Base-by-base conservation (phyloP, 2,797 vertebrate species). In the Mastacembelus armatus region DNA sequence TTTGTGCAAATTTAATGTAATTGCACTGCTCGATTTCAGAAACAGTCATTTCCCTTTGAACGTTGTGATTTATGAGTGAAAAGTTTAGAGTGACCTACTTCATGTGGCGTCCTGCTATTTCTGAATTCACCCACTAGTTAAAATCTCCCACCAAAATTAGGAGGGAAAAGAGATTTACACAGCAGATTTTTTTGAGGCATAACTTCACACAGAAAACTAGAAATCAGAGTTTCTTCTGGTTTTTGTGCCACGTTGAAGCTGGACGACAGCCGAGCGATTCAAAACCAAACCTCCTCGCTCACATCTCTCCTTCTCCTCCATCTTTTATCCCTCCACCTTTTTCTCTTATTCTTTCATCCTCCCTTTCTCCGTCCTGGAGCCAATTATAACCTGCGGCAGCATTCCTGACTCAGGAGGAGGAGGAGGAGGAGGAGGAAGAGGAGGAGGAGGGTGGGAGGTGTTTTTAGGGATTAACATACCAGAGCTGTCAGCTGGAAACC, bases 401-500 rank as follows among this genome's bases (percentile, higher is more conserved):
- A 71, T 81, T 84, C 76, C 83, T 82, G 58, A 49, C 44, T 66
- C 74, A 49, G 54, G 61, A 68, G 66, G 74, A 57, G 48, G 57
- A 32, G 43, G 50, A 36, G 40, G 56, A 61, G 55, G 55, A 38
- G 42, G 56, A 33, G 33, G 60, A 62, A 39, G 57, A 42, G 44
- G 32, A 21, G 40, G n/a, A 52, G n/a, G 44, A 42, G 14, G 76
- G 22, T 36, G 60, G 66, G 80, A 66, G 77, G 78, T 67, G 71
- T 75, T 76, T 68, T 80, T 51, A 77, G 77, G 84, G 84, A 88
- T 85, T 88, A 85, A 78, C 86, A 84, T 86, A 78, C 80, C 82
- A 75, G 76, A 82, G 78, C 74, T 82, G 82, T 88, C 84, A 86
- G 77, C 66, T 75, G 61, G 69, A 84, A 84, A 76, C 62, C 29